Base-by-base conservation (phyloP, 2,113 vertebrate species). In the Salvator merianae region DNA sequence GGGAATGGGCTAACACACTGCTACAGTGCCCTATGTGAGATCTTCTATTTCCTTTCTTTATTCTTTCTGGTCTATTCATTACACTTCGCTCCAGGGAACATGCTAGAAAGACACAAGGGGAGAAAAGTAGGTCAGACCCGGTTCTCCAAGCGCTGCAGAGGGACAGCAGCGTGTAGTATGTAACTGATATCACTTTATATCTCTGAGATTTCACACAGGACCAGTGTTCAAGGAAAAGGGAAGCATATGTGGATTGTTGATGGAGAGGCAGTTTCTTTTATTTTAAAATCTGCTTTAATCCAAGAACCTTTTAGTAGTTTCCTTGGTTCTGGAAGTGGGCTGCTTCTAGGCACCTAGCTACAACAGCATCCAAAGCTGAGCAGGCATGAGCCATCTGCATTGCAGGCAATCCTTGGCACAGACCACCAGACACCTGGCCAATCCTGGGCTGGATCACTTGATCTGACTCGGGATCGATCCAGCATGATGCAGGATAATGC, bases 91-190 rank as follows among this genome's bases (percentile, higher is more conserved):
- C n/a, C 36, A 70, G 66, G 82, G 66, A 84, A 68, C 62, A 32
- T 75, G 14, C 34, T 81, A 53, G 62, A 69, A 34, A 79, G 40
- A 40, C 38, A 20, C 6, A 18, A 80, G 26, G 16, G 59, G 12
- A 8, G 62, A 9, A 86, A 69, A 86, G 43, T 66, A 76, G 84
- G 78, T 43, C 71, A 86, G 28, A 4, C 18, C 75, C 76, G 28
- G 34, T 76, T 28, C 36, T 59, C 24, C 38, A 32, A 22, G 9
- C 72, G 69, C 14, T 68, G 28, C 12, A 26, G 63, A 70, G 38
- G 50, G 32, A 68, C 76, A 14, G 63, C 47, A 81, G 34, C 47
- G 43, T 43, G 78, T 59, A 50, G 72, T 50, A 68, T 43, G 69
- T 14, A 74, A 75, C 34, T 55, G 32, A 38, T 38, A 36, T 69